phyloP scores from a whole-genome alignment of 2,888 invertebrate species.

The Cheilosia soror region DNA sequence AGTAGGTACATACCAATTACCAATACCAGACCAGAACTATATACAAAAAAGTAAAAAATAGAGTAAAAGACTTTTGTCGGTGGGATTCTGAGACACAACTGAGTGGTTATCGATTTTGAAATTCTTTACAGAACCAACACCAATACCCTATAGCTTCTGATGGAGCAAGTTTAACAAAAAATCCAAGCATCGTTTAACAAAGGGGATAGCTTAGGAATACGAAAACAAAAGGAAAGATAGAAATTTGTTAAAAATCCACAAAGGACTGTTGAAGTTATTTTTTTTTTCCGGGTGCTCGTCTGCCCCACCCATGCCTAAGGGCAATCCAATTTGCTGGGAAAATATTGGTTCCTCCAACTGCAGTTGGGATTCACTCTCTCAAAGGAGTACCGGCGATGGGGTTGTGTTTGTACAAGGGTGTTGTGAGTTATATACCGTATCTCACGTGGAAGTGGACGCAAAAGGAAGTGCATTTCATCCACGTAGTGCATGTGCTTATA shows the following conservation, averaged over 20 bases:
- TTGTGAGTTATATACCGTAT: slow-evolving; percentile 7
- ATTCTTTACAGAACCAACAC: too few relatives aligned
- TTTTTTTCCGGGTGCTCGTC: background rate
- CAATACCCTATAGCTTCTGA: background rate
- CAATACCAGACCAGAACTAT: too few relatives aligned
- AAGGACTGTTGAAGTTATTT: background rate
- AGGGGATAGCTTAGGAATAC: background rate
- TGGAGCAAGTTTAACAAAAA: background rate
- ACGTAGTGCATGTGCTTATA: background rate
- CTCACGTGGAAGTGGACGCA: slow-evolving; percentile 7
- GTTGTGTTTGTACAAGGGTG: slow-evolving; percentile 35
- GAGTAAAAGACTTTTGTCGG: too few relatives aligned
- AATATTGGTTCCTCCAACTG: slow-evolving; percentile 36
- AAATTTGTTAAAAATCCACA: slow-evolving; percentile 24
- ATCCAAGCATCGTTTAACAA: background rate
- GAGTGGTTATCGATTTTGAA: too few relatives aligned
- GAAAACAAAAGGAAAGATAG: background rate
- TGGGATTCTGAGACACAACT: too few relatives aligned
- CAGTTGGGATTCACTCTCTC: background rate
- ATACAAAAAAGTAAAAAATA: too few relatives aligned
- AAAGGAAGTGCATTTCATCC: slow-evolving; percentile 23
- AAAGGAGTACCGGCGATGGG: slow-evolving; percentile 26
- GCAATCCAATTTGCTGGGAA: slow-evolving; percentile 26
- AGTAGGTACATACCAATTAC: too few relatives aligned
- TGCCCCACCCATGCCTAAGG: background rate